A percentile compares a stretch with the other conserved stretches of the same genome.
Evolutionary conservation across 2,113 vertebrate species (phyloP).

Genomic region (Cyanocitta stelleri): DNA sequence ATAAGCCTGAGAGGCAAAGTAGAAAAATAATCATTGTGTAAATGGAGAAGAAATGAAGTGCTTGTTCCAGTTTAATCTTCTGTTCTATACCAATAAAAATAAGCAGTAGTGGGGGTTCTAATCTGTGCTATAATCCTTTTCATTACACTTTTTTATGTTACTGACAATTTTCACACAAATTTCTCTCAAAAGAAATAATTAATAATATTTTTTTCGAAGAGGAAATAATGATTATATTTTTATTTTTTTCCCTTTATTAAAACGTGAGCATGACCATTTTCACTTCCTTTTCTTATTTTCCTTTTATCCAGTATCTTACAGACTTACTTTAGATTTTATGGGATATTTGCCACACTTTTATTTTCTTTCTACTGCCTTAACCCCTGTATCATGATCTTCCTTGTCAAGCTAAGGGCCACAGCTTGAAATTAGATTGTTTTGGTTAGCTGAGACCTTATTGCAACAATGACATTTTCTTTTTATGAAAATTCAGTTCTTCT

Average conservation of each 20-base stretch:
- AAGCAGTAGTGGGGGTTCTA: not conserved
- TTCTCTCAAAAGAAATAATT: not conserved
- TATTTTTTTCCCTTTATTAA: not conserved
- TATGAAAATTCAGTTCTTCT: not conserved
- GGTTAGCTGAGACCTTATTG: not conserved
- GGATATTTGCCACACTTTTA: not conserved
- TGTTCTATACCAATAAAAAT: not conserved
- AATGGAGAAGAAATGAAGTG: not conserved
- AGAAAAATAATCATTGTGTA: not conserved
- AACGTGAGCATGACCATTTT: rapidly evolving
- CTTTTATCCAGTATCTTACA: not conserved
- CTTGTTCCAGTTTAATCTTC: not conserved
- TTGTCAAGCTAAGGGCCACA: not conserved
- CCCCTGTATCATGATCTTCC: not conserved
- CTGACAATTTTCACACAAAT: not conserved
- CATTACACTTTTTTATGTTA: not conserved
- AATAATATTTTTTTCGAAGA: not conserved
- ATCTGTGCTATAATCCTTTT: not conserved
- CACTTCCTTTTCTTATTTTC: not conserved
- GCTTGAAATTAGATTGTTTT: not conserved
- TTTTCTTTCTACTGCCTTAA: not conserved
- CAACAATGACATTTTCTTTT: not conserved
- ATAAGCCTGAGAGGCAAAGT: not conserved
- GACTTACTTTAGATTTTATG: not conserved
- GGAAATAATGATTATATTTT: not conserved